Evolutionary conservation across 1,140 invertebrate species (phyloP).

Genomic region (Steinernema feltiae): DNA sequence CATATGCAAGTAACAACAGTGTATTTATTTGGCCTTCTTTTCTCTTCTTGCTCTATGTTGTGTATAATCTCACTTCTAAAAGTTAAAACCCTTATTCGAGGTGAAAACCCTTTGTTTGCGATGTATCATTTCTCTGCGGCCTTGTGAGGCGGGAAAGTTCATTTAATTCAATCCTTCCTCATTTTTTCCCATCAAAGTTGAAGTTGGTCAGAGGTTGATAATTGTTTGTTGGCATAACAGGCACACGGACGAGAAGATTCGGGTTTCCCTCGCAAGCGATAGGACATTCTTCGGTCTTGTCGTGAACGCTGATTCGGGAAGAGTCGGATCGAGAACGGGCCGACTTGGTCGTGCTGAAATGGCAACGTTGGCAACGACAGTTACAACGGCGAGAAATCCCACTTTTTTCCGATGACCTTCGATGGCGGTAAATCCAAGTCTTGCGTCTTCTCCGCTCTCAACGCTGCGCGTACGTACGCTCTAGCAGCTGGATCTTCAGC

Average conservation of each 20-base stretch:
- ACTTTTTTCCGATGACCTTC: slow-evolving; percentile 5
- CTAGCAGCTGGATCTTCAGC: slow-evolving; percentile 9
- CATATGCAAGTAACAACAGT: too few relatives aligned
- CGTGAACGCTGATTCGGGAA: slow-evolving; percentile 10
- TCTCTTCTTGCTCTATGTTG: too few relatives aligned
- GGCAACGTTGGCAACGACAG: neutral
- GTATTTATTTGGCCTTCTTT: too few relatives aligned
- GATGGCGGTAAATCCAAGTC: neutral
- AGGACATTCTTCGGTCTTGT: slow-evolving; percentile 20
- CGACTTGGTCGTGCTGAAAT: neutral
- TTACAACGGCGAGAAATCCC: neutral
- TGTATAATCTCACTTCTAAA: too few relatives aligned
- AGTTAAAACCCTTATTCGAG: too few relatives aligned
- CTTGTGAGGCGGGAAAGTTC: too few relatives aligned
- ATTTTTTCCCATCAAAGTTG: too few relatives aligned
- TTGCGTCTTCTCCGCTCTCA: neutral
- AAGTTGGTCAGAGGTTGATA: too few relatives aligned
- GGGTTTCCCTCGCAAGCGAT: slow-evolving; percentile 27
- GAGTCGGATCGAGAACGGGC: neutral
- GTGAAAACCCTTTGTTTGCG: too few relatives aligned
- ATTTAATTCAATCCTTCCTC: too few relatives aligned
- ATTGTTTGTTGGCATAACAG: too few relatives aligned
- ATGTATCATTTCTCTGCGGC: too few relatives aligned
- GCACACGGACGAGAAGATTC: slow-evolving; percentile 2
- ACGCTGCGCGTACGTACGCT: slow-evolving; percentile 11